Conservation (phyloP, 2,888 invertebrate genomes). For the Ypsolopha sequella region DNA sequence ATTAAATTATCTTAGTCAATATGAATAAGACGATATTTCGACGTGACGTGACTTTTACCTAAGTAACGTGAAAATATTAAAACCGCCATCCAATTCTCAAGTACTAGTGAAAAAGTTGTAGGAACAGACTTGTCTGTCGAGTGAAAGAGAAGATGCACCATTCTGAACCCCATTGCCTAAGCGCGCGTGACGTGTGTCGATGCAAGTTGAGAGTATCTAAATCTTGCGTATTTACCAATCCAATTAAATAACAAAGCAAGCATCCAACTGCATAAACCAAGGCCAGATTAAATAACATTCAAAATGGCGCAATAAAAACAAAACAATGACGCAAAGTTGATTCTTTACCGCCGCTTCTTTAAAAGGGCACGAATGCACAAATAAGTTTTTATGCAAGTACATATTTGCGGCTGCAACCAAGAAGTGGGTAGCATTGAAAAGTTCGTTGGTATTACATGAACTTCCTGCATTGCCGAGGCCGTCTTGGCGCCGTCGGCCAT, state of each 20-base stretch:
- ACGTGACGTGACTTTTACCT: too few species aligned
- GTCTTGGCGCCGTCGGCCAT: slow-evolving; percentile 40
- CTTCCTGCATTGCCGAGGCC: slow-evolving; percentile 60
- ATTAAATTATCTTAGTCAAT: too few species aligned
- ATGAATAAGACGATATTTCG: too few species aligned
- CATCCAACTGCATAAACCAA: not conserved
- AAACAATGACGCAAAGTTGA: not conserved
- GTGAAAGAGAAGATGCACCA: too few species aligned
- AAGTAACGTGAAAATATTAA: too few species aligned
- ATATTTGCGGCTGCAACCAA: slow-evolving; percentile 36
- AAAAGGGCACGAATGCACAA: slow-evolving; percentile 1
- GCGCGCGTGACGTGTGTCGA: not conserved
- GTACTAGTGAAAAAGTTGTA: too few species aligned
- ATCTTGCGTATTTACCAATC: not conserved
- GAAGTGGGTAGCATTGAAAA: slow-evolving; percentile 58
- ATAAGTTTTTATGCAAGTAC: slow-evolving; percentile 14
- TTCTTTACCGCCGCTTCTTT: not conserved
- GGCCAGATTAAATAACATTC: slow-evolving; percentile 17
- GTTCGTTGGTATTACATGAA: slow-evolving; percentile 67
- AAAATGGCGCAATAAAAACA: slow-evolving; percentile 20
- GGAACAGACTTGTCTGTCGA: too few species aligned
- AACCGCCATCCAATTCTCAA: too few species aligned
- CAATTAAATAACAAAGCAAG: not conserved
- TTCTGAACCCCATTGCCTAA: too few species aligned
- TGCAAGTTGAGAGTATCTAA: not conserved